A percentile compares a stretch with the other conserved stretches of the same genome.
phyloP scores from a whole-genome alignment of 2,888 invertebrate species.

The Orgyia antiqua region DNA sequence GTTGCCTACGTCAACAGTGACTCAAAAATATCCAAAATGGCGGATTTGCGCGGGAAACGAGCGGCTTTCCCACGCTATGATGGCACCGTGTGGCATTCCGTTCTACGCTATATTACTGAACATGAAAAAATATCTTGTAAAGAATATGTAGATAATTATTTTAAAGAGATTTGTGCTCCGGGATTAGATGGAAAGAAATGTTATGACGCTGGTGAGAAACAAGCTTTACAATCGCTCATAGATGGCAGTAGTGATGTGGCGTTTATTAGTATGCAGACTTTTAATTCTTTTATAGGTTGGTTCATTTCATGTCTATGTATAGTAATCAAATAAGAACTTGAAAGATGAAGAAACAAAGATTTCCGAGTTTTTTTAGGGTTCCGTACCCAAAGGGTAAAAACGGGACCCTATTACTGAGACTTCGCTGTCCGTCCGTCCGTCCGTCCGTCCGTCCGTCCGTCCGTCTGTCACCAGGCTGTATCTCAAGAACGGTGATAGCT shows the following conservation, averaged over 20 bases:
- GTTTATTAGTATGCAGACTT: conserved; percentile 82
- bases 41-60: conserved; percentile 82
- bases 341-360: too few relatives aligned
- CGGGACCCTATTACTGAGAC: too few relatives aligned
- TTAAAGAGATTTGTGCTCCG: conserved; percentile 82
- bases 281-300: conserved; percentile 79
- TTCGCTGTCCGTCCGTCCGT: too few relatives aligned
- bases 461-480: too few relatives aligned
- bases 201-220: conserved; percentile 75
- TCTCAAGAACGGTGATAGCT: too few relatives aligned
- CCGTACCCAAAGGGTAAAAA: too few relatives aligned
- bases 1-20: conserved; percentile 82
- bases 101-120: conserved; percentile 59
- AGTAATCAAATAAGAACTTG: neutral
- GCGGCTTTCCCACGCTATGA: conserved; percentile 91
- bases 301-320: neutral
- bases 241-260: conserved; percentile 87
- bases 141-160: conserved; percentile 75
- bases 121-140: conserved; percentile 59
- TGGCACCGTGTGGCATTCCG: conserved; percentile 83
- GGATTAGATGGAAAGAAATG: conserved; percentile 46
- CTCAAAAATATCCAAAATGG: conserved; percentile 75
- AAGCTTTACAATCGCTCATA: conserved; percentile 82
- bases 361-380: too few relatives aligned
- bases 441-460: too few relatives aligned